These are phyloP conservation scores for Eptatretus burgeri DNA, from an alignment of 2,113 vertebrate genomes.

Conservation along the genomic window DNA sequence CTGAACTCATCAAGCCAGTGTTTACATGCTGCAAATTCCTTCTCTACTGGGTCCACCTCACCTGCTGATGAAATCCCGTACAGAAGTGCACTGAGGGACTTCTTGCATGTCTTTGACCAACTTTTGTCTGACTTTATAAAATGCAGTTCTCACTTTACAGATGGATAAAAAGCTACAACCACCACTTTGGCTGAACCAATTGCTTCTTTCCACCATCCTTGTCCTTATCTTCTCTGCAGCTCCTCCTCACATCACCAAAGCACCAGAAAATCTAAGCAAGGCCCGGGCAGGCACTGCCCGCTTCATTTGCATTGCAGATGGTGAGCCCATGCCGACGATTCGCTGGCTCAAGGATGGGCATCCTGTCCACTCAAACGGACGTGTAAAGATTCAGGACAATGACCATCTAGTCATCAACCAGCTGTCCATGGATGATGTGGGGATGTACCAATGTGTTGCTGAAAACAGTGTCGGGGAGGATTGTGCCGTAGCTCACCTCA, in stretches of 20 bases:
- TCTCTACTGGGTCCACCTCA: too few species aligned
- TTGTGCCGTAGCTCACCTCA: slow-evolving; percentile 51
- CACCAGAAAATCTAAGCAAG: slow-evolving; percentile 54
- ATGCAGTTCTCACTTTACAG: too few species aligned
- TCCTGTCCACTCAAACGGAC: slow-evolving; percentile 34
- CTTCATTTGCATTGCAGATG: slow-evolving; percentile 65
- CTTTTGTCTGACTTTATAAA: too few species aligned
- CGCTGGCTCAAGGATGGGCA: slow-evolving; percentile 62
- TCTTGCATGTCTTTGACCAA: too few species aligned
- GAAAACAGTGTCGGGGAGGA: slow-evolving; percentile 54
- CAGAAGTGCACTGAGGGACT: too few species aligned
- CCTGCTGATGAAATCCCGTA: too few species aligned
- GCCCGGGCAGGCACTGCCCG: slow-evolving; percentile 66
- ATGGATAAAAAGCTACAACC: too few species aligned
- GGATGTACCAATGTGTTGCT: slow-evolving; percentile 83
- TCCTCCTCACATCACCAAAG: slow-evolving; percentile 50
- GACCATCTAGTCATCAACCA: slow-evolving; percentile 75
- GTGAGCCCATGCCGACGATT: slow-evolving; percentile 36
- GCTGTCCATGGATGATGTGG: slow-evolving; percentile 53
- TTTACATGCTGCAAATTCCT: too few species aligned
- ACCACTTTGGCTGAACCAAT: too few species aligned
- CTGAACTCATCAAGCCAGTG: too few species aligned
- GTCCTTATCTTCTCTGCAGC: slow-evolving; percentile 18
- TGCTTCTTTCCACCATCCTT: too few species aligned
- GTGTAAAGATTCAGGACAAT: slow-evolving; percentile 43